These are phyloP conservation scores for Agrochola litura DNA, from an alignment of 2,888 invertebrate genomes.

Conservation along the genomic window DNA sequence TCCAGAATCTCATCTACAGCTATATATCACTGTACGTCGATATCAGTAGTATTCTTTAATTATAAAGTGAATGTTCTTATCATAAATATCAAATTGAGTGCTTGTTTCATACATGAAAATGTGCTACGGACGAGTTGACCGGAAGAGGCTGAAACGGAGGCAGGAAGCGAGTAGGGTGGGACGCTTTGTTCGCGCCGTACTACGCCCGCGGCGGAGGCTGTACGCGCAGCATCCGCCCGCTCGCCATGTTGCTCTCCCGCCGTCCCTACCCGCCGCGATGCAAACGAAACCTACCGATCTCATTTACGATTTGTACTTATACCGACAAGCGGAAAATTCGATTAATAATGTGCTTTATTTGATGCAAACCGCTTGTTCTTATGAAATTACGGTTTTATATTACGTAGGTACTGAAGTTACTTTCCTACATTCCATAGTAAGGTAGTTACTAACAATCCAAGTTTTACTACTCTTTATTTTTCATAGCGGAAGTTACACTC, in stretches of 20 bases:
- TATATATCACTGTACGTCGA: conserved; percentile 74
- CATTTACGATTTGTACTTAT: conserved; percentile 54
- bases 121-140: conserved; percentile 72
- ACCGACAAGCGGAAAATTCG: conserved; percentile 56
- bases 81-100: conserved; percentile 73
- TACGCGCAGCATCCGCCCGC: conserved; percentile 88
- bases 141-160: conserved; percentile 74
- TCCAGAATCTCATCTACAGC: conserved; percentile 67
- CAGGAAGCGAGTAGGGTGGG: conserved; percentile 83
- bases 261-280: conserved; percentile 65
- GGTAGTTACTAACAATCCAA: background rate
- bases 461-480: conserved; percentile 2
- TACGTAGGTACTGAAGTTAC: background rate
- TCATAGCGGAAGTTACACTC: conserved; percentile 5
- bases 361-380: conserved; percentile 38
- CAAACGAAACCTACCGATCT: conserved; percentile 58
- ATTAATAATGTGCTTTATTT: conserved; percentile 57
- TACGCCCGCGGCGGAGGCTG: conserved; percentile 86
- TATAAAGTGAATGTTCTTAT: conserved; percentile 74
- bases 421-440: background rate
- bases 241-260: conserved; percentile 80
- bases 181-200: conserved; percentile 85
- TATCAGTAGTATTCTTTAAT: conserved; percentile 65
- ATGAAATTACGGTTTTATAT: conserved; percentile 23
- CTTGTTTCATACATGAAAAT: conserved; percentile 80